Evolutionary conservation across 2,797 vertebrate genomes (phyloP).

Genomic region (Enteromius viviparus): DNA sequence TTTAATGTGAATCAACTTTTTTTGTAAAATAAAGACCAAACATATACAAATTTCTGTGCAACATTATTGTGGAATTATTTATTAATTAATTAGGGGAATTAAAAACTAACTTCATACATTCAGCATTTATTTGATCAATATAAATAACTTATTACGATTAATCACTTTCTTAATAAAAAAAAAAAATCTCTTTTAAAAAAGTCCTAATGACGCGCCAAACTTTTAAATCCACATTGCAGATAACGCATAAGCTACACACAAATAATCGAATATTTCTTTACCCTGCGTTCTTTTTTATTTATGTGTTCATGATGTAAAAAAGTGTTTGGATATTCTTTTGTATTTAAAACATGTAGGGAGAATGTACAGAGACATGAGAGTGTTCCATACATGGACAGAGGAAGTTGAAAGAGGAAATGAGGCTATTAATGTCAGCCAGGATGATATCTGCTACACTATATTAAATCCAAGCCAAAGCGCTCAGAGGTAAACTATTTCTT

Average conservation of each 20-base stretch:
- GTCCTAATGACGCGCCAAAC: too few species aligned
- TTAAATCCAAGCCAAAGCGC: background rate
- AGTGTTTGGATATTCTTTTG: background rate
- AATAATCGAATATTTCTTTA: background rate
- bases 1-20: background rate
- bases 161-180: background rate
- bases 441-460: conserved; percentile 12
- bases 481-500: conserved; percentile 18
- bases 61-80: background rate
- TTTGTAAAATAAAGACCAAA: background rate
- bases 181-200: background rate
- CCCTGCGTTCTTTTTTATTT: background rate
- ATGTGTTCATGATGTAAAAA: background rate
- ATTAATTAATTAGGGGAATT: background rate
- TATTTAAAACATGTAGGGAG: conserved; percentile 11
- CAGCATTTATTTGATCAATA: background rate
- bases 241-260: background rate
- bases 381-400: background rate
- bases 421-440: background rate
- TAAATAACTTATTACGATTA: background rate
- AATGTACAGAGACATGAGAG: background rate
- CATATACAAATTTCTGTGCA: background rate
- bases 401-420: background rate
- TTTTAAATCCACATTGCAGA: background rate
- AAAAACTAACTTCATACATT: background rate